Evolutionary conservation across 1,140 invertebrate genomes (phyloP).

Genomic region (Anastrepha obliqua): DNA sequence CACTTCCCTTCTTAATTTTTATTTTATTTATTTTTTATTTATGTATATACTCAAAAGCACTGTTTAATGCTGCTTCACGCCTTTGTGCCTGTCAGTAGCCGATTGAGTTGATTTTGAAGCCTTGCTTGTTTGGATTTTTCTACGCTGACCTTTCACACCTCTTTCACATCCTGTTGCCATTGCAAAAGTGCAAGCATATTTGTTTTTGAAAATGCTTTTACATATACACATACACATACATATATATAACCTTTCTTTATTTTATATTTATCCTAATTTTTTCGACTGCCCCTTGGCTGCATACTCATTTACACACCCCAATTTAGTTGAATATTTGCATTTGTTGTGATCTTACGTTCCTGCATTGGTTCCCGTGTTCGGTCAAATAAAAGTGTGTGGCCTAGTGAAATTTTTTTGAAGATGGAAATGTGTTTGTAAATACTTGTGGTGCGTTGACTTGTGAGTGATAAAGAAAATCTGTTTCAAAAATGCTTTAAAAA

Average conservation of each 20-base stretch:
- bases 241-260: not conserved
- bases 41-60: not conserved
- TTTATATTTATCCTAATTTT: not conserved
- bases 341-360: slow-evolving; percentile 52
- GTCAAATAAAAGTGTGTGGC: slow-evolving; percentile 42
- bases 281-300: slow-evolving; percentile 1
- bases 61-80: not conserved
- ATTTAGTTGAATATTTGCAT: slow-evolving; percentile 43
- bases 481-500: too few species aligned
- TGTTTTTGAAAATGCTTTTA: not conserved
- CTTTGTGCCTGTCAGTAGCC: not conserved
- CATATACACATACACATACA: not conserved
- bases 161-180: slow-evolving; percentile 31
- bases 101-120: not conserved
- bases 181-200: not conserved
- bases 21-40: not conserved
- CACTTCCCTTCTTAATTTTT: not conserved
- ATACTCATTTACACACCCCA: slow-evolving; percentile 21
- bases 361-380: not conserved
- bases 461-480: too few species aligned
- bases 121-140: slow-evolving; percentile 50
- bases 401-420: not conserved
- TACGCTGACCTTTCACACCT: slow-evolving; percentile 49
- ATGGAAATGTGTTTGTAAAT: not conserved
- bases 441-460: not conserved